A percentile compares a stretch with the other conserved stretches of the same genome.
These are phyloP conservation scores for Colletes latitarsis DNA, from an alignment of 1,140 invertebrate genomes.

Conservation along the genomic window DNA sequence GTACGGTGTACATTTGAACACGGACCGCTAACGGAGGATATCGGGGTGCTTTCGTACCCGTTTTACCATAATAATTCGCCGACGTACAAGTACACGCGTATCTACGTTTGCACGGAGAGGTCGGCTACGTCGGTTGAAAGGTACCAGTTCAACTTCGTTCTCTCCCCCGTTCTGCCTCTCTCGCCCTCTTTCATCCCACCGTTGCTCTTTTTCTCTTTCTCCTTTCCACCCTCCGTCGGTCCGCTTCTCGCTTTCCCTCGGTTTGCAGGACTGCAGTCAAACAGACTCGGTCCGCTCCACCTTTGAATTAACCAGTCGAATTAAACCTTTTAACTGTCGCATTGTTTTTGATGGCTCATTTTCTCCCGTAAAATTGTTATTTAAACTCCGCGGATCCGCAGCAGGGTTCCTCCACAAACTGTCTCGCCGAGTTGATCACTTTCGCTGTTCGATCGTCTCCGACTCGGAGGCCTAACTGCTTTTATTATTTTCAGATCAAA, in stretches of 20 bases:
- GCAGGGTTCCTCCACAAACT: slow-evolving; percentile 13
- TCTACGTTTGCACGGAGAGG: slow-evolving; percentile 60
- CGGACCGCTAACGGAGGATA: slow-evolving; percentile 56
- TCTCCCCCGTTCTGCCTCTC: slow-evolving; percentile 16
- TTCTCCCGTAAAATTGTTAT: slow-evolving; percentile 73
- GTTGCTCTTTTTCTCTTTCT: slow-evolving; percentile 5
- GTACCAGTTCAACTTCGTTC: slow-evolving; percentile 63
- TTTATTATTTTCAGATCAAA: neutral
- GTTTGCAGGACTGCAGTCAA: slow-evolving; percentile 59
- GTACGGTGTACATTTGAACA: slow-evolving; percentile 47
- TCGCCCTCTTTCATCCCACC: neutral
- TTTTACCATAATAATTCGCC: slow-evolving; percentile 67
- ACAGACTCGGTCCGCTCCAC: slow-evolving; percentile 55
- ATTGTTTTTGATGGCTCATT: slow-evolving; percentile 76
- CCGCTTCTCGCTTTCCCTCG: slow-evolving; percentile 52
- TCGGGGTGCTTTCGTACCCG: slow-evolving; percentile 67
- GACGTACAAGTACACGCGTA: slow-evolving; percentile 61
- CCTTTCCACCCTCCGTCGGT: slow-evolving; percentile 13
- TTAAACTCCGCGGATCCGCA: slow-evolving; percentile 61
- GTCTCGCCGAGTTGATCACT: slow-evolving; percentile 34
- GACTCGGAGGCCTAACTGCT: no score
- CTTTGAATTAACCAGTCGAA: slow-evolving; percentile 63
- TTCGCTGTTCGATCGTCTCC: slow-evolving; percentile 5
- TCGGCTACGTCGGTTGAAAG: slow-evolving; percentile 60
- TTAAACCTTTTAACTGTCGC: slow-evolving; percentile 70